Conservation (phyloP, 2,797 vertebrate genomes). For the Pseudochirops cupreus region DNA sequence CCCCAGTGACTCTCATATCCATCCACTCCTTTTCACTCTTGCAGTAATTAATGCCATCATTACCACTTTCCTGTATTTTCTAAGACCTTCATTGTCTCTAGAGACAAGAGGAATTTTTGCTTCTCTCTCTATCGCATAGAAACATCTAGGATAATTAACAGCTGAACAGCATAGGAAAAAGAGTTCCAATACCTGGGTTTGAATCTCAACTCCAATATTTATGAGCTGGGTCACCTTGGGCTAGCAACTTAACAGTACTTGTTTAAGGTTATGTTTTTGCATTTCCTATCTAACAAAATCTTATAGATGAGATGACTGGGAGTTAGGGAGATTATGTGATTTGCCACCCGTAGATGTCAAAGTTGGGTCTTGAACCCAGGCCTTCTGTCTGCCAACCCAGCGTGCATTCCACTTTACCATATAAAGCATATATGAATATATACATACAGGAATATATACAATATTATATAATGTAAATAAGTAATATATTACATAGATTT, state of each 20-base stretch:
- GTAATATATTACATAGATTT: not conserved
- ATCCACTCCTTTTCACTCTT: not conserved
- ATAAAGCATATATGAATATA: not conserved
- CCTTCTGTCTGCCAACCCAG: not conserved
- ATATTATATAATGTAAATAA: not conserved
- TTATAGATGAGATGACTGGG: not conserved
- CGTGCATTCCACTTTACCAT: not conserved
- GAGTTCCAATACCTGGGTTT: not conserved
- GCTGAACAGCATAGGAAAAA: not conserved
- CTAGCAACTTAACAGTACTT: not conserved
- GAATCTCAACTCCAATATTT: not conserved
- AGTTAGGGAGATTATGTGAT: not conserved
- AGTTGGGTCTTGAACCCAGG: not conserved
- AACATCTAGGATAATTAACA: not conserved
- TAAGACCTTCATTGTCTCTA: not conserved
- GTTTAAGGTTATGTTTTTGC: not conserved
- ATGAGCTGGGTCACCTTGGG: not conserved
- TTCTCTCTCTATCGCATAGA: not conserved
- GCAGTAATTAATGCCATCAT: not conserved
- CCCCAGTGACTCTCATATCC: not conserved
- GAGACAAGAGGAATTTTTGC: not conserved
- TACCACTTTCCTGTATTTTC: not conserved
- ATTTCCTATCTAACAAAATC: not conserved
- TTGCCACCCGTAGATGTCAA: not conserved
- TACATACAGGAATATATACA: too few species aligned